Base-by-base conservation (phyloP, 2,113 vertebrate species). In the Genyomyrus donnyi region DNA sequence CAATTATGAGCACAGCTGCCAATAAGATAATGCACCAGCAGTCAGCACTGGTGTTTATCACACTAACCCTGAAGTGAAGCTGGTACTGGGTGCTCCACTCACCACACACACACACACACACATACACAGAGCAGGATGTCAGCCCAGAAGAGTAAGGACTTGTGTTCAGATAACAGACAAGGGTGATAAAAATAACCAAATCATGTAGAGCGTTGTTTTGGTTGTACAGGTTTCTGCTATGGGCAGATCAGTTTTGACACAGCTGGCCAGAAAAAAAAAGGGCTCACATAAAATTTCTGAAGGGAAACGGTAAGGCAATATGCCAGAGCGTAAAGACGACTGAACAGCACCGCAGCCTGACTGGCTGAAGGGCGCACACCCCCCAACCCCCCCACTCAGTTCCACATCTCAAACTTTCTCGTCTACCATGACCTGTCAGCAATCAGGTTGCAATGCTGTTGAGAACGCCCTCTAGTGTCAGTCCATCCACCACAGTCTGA, bases 111-210 rank as follows among this genome's bases (percentile, higher is more conserved):
- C 88, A 39, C 39, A 39, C 39, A 39, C 39, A 66, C 62, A 66
- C 62, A 66, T 0, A 70, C 91, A 91, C 90, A 94, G 87, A 83
- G 90, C 93, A 90, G 92, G 93, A 94, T 95, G 94, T 94, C 93
- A 93, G 92, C 91, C 91, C 92, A 90, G 94, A 95, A 95, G 91
- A 93, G 27, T 91, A 92, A 89, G 58, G 89, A 90, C 91, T 93
- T 50, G 91, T 91, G 89, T 88, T 90, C 66, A 53, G 95, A 95
- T 94, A 94, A 91, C 87, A 92, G 93, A 93, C 90, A 89, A 95
- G 93, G 91, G 93, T 95, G 95, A 96, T 96, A 95, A 94, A 95
- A 95, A 95, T 93, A 95, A 93, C 94, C 91, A 94, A 94, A 95
- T 93, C 92, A 90, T 85, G 91, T 92, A 77, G 17, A 74, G 91